Evolutionary conservation across 2,113 vertebrate genomes (phyloP), one percentile per base, ranked within the genome.

Genomic region (Psettodes erumei): DNA sequence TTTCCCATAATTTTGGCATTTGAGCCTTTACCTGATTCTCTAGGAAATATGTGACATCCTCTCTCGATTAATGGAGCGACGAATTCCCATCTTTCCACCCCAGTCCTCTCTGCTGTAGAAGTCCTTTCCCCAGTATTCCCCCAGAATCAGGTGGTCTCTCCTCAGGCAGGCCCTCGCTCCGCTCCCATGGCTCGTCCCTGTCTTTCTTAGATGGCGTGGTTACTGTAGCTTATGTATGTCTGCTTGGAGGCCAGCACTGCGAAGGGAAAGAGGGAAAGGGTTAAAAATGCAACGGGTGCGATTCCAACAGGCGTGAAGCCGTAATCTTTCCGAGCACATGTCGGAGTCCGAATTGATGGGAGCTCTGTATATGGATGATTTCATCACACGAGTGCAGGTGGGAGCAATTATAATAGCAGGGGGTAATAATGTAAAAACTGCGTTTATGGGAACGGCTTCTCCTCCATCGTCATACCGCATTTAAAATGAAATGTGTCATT

Each of bases 151-250:
- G 65, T 78, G 76, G 79, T 79, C 71, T 67, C 80, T 88, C 75
- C 64, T 69, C 63, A 30, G 68, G 51, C 81, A 63, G 79, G 76
- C 50, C 51, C 30, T 33, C 28, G 71, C 61, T 86, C 50, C 38
- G 18, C 77, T 55, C 72, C 77, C 67, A 67, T 5, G 3, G 45
- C 45, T 82, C 28, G 18, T 54, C 55, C 81, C 32, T 83, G 61
- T 62, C 86, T 93, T 96, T 62, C 86, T 93, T 96, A 98, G 94
- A 97, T 96, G 43, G 96, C 96, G 40, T 98, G 97, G 95, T 98
- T 98, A 93, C 95, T 97, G 84, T 98, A 98, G 94, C 95, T 96
- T 93, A 98, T 97, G 50, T 98, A 98, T 55, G 96, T 98, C 94
- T 97, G 97, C 91, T 97, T 98, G 90, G 96, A 96, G 81, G 96